A percentile compares a stretch with the other conserved stretches of the same genome.
Conservation (phyloP, 2,113 vertebrate genomes). For the Corythornis madagascariensis region DNA sequence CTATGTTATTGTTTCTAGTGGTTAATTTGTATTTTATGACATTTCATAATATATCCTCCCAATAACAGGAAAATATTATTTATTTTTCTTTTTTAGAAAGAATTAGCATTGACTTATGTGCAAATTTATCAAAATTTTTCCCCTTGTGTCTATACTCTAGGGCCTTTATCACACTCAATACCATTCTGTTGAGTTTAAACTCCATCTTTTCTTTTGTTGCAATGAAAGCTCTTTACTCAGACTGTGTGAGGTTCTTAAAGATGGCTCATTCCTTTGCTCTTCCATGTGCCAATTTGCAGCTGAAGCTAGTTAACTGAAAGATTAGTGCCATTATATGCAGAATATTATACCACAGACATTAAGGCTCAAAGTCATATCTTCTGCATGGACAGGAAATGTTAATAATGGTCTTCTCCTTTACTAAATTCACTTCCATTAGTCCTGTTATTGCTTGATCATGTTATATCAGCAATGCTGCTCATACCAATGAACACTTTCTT, state of each 20-base stretch:
- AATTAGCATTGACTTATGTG: neutral
- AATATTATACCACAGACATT: neutral
- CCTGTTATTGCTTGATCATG: neutral
- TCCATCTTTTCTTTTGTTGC: neutral
- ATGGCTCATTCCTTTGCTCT: neutral
- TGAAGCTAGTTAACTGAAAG: neutral
- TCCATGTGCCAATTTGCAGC: neutral
- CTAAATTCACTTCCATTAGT: neutral
- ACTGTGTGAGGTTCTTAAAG: neutral
- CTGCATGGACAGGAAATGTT: neutral
- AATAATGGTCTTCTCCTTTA: neutral
- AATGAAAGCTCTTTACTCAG: neutral
- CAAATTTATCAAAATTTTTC: neutral
- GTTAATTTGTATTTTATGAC: slow-evolving; percentile 27
- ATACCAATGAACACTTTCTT: neutral
- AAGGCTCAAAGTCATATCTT: neutral
- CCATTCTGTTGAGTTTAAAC: neutral
- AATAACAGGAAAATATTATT: slow-evolving; percentile 17
- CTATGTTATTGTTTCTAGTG: slow-evolving; percentile 26
- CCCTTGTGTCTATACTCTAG: neutral
- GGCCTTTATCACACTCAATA: neutral
- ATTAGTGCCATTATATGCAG: neutral
- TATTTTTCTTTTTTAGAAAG: slow-evolving; percentile 28
- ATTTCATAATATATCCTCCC: slow-evolving; percentile 1
- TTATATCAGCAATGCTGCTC: neutral